phyloP scores from a whole-genome alignment of 2,888 invertebrate genomes.

The Mystacides longicornis region DNA sequence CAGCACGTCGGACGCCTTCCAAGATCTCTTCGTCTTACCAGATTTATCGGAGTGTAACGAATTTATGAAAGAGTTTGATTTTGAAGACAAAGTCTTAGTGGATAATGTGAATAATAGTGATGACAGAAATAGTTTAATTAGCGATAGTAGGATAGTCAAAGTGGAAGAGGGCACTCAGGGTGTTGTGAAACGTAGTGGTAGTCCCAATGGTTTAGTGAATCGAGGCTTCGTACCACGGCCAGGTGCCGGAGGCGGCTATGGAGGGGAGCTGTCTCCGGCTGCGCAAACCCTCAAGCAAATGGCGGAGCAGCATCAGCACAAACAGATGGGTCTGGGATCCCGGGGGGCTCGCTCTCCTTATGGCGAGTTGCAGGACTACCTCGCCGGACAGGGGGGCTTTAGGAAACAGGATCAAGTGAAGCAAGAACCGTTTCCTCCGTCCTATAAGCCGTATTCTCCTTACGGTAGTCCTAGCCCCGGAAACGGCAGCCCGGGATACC shows the following conservation, averaged over 20 bases:
- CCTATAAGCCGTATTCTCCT: conserved; percentile 60
- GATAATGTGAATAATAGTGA: conserved; percentile 12
- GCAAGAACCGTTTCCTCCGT: conserved; percentile 29
- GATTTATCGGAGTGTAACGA: conserved; percentile 81
- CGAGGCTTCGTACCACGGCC: conserved; percentile 33
- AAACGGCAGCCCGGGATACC: conserved; percentile 43
- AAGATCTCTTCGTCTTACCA: conserved; percentile 80
- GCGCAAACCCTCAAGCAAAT: conserved; percentile 94
- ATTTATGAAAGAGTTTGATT: conserved; percentile 76
- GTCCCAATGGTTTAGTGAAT: conserved; percentile 6
- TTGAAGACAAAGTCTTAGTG: conserved; percentile 39
- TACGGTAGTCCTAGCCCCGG: conserved; percentile 56
- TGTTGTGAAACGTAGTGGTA: conserved; percentile 17
- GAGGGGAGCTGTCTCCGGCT: conserved; percentile 76
- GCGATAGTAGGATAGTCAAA: conserved; percentile 19
- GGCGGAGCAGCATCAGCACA: conserved; percentile 95
- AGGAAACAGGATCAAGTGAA: conserved; percentile 32
- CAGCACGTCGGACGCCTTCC: conserved; percentile 67
- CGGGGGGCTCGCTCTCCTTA: conserved; percentile 35
- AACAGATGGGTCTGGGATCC: conserved; percentile 57
- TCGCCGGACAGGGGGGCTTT: conserved; percentile 29
- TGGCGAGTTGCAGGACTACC: conserved; percentile 31
- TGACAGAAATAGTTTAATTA: conserved; percentile 10
- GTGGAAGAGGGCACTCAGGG: conserved; percentile 19
- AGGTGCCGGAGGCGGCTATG: conserved; percentile 49